Evolutionary conservation across 2,797 vertebrate species (phyloP), one percentile per base, ranked within the genome.

Genomic region (Lepidocolaptes lacrymiger): DNA sequence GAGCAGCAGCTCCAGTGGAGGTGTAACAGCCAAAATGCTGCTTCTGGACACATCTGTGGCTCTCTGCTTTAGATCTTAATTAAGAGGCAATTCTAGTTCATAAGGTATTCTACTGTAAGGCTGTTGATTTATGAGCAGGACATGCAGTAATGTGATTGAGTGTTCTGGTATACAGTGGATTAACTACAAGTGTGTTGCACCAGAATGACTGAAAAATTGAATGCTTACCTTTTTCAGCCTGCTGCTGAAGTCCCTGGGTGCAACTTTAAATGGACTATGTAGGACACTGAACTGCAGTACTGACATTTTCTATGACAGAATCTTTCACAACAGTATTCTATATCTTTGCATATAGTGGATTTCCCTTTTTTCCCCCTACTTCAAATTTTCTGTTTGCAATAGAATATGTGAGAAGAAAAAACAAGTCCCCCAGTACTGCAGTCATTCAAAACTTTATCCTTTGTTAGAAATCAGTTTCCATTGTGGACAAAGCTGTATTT

Each of bases 31-130:
- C 39, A 83, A 94, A 91, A 62, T 46, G 13, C 6, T 85, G 15
- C 73, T 89, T 78, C 48, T 58, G 55, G 19, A 81, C 51, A 78
- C 20, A 81, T 13, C 15, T n/a, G 54, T 56, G 15, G 67, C 27
- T 63, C 49, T 49, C 39, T 74, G 24, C 28, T 58, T 85, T 71
- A 83, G 30, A 55, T 82, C 48, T 83, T 94, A 76, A 91, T 58
- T 73, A 87, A 85, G 48, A 89, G 15, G 28, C 7, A 71, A 58
- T 77, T 88, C 30, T 51, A 22, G 30, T 51, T 83, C 30, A 41
- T 51, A 83, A 76, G 32, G 27, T 13, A 48, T 69, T 67, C 14
- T 39, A 11, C 54, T 71, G 39, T 52, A 43, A 73, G 67, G n/a
- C 23, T 43, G 28, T 9, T 79, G n/a, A 67, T 89, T 79, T 85